Evolutionary conservation across 2,888 invertebrate genomes (phyloP).

Genomic region (Gibbula magus): DNA sequence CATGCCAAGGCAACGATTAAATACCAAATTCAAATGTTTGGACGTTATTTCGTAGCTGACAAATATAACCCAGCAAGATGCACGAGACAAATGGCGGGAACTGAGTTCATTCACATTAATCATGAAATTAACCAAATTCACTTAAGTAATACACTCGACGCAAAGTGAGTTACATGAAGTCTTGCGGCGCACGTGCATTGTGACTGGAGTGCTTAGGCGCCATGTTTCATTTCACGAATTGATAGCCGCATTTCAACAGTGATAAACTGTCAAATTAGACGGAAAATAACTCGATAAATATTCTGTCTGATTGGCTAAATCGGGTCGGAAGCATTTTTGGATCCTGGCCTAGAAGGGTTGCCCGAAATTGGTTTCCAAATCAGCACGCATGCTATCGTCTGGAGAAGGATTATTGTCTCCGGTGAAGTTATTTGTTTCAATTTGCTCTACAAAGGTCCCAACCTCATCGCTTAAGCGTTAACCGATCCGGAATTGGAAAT

Average conservation of each 20-base stretch:
- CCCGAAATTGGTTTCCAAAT: no score
- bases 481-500: no score
- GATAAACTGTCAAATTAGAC: slow-evolving; percentile 18
- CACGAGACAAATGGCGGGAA: background rate
- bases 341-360: background rate
- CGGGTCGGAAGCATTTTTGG: background rate
- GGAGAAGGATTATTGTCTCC: background rate
- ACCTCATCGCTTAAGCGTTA: background rate
- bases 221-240: background rate
- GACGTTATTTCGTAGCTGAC: no score
- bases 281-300: slow-evolving; percentile 2
- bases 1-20: no score
- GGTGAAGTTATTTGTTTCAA: background rate
- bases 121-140: slow-evolving; percentile 5
- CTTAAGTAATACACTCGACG: background rate
- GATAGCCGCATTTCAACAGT: background rate
- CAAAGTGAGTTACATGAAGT: background rate
- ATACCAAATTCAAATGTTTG: no score
- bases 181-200: slow-evolving; percentile 4
- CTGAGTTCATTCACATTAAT: background rate
- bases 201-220: background rate
- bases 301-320: slow-evolving; percentile 4
- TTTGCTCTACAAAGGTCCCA: background rate
- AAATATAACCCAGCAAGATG: background rate
- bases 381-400: no score